phyloP scores from a whole-genome alignment of 2,888 invertebrate genomes.

The Toxonevra muliebris region DNA sequence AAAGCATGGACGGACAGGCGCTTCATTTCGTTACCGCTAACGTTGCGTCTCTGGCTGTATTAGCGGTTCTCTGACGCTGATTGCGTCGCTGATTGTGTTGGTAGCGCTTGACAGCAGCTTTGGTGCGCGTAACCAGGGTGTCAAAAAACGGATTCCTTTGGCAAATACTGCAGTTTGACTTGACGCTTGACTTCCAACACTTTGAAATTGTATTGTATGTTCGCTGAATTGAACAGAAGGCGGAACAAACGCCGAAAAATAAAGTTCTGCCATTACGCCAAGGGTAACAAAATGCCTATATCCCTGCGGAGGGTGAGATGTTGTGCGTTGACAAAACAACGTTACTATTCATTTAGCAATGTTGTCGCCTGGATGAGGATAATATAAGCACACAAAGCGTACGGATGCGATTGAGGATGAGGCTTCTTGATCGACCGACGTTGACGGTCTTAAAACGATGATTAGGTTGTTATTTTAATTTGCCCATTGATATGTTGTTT shows the following conservation, averaged over 20 bases:
- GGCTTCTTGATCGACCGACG: conserved; percentile 47
- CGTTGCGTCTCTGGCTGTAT: conserved; percentile 39
- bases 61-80: conserved; percentile 11
- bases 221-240: conserved; percentile 55
- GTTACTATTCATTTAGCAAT: conserved; percentile 43
- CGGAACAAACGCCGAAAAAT: conserved; percentile 63
- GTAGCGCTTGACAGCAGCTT: neutral
- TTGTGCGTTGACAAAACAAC: conserved; percentile 13
- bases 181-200: conserved; percentile 61
- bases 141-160: conserved; percentile 39
- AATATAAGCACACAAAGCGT: neutral
- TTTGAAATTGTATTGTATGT: conserved; percentile 52
- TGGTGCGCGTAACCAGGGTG: conserved; percentile 34
- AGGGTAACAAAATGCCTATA: conserved; percentile 18
- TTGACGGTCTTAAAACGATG: conserved; percentile 66
- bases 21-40: conserved; percentile 33
- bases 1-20: neutral
- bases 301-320: neutral
- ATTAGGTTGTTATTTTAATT: conserved; percentile 67
- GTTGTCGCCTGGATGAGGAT: conserved; percentile 37
- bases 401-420: conserved; percentile 25
- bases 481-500: conserved; percentile 63
- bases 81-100: conserved; percentile 18
- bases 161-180: conserved; percentile 33
- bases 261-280: conserved; percentile 47